phyloP scores from a whole-genome alignment of 2,797 vertebrate genomes.

The Melanogrammus aeglefinus region DNA sequence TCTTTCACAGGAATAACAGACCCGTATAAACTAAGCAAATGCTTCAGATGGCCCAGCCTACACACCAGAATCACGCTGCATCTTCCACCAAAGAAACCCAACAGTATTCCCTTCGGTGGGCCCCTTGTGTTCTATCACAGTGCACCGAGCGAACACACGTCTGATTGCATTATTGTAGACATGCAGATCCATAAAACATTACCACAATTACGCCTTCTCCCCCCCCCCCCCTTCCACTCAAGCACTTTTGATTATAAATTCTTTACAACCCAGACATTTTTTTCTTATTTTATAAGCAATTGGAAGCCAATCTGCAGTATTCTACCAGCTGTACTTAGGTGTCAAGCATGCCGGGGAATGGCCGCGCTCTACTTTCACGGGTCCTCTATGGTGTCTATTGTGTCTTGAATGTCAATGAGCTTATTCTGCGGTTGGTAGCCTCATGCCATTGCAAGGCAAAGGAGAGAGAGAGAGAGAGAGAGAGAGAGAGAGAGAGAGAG shows the following conservation, averaged over 20 bases:
- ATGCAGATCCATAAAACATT: neutral
- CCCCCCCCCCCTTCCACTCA: no score
- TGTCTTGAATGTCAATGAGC: constrained; percentile 4
- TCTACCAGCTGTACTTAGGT: neutral
- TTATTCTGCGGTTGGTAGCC: constrained; percentile 30
- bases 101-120: neutral
- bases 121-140: neutral
- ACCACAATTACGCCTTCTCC: neutral
- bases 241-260: neutral
- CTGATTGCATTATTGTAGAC: neutral
- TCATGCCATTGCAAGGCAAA: no score
- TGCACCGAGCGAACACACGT: neutral
- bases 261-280: neutral
- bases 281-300: neutral
- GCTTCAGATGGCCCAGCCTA: neutral
- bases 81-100: neutral
- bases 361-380: neutral
- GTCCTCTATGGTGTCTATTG: neutral
- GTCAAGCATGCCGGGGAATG: neutral
- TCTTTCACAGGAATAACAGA: neutral
- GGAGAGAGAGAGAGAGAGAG: constrained; percentile 27
- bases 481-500: constrained; percentile 2
- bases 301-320: neutral
- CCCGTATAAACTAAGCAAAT: neutral
- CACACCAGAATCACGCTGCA: neutral